Base-by-base conservation (phyloP, 2,113 vertebrate genomes). In the Apus apus region DNA sequence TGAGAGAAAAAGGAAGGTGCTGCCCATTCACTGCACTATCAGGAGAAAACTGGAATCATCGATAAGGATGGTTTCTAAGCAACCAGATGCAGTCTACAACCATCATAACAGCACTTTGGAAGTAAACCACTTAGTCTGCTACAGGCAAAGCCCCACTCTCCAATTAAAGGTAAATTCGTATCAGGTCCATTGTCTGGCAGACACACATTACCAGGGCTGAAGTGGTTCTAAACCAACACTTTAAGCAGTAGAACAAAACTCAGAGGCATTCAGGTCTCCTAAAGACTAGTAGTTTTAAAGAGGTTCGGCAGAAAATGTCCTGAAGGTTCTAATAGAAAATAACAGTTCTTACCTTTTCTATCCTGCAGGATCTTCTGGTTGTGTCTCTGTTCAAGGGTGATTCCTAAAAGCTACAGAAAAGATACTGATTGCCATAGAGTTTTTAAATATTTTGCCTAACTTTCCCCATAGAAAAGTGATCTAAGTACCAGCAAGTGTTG, bases 61-160 rank as follows among this genome's bases (percentile, higher is more conserved):
- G 77, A 94, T 96, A 93, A 96, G 70, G 54, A 46, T 36, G 66
- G 94, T 97, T 93, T 51, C 96, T 86, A 95, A 97, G 95, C 97
- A 97, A 97, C 95, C 45, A 74, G n/a, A 89, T 56, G 65, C 86
- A 57, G 75, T 22, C 86, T 71, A 68, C 88, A 74, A 45, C 65
- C 20, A 4, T 82, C 79, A 93, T 94, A 86, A 92, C 90, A 83
- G 67, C 34, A 56, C 73, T 96, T 64, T 43, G 79, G 40, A 68
- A 68, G 82, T 87, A 85, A 94, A 94, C 82, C 67, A 50, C 68
- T 92, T 60, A 38, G 88, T 76, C 80, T 91, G 56, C 67, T 70
- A 68, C 88, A 85, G 2, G 4, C 3, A 13, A 89, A 79, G 74
- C 34, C 36, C n/a, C 21, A 22, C 36, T 82, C 58, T 77, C 67